Percentiles rank a stretch among this genome's conserved stretches.
These are phyloP conservation scores for Nyctereutes procyonoides DNA, from an alignment of 2,113 vertebrate genomes.

Conservation along the genomic window DNA sequence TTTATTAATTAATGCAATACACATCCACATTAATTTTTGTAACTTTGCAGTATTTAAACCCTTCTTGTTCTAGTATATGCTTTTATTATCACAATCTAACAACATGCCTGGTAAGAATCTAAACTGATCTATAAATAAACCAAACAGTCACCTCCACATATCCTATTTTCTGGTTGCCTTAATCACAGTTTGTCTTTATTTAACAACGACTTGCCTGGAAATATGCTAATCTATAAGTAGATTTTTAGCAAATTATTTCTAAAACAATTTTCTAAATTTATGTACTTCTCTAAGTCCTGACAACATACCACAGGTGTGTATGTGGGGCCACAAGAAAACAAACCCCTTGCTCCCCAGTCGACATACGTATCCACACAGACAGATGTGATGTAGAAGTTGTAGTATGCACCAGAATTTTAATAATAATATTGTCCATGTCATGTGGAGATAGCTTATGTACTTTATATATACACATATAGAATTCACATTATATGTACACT, in stretches of 20 bases:
- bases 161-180: neutral
- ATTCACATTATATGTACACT: no score
- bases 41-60: slow-evolving; percentile 13
- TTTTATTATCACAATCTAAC: neutral
- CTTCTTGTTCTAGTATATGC: neutral
- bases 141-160: neutral
- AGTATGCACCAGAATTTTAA: neutral
- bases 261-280: neutral
- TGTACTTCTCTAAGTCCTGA: neutral
- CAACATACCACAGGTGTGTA: neutral
- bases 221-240: neutral
- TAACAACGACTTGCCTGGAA: slow-evolving; percentile 36
- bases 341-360: neutral
- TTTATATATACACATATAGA: neutral
- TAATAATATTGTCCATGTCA: neutral
- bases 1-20: neutral
- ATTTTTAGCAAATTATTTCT: slow-evolving; percentile 14
- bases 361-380: neutral
- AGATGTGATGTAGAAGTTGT: neutral
- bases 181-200: slow-evolving; percentile 27
- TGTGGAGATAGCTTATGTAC: neutral
- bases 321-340: neutral
- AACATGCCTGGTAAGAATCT: slow-evolving; percentile 27
- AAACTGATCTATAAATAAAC: slow-evolving; percentile 46
- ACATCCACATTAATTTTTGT: neutral